Evolutionary conservation across 2,888 invertebrate species (phyloP), one percentile per base, ranked within the genome.

Genomic region (Coleophora flavipennella): DNA sequence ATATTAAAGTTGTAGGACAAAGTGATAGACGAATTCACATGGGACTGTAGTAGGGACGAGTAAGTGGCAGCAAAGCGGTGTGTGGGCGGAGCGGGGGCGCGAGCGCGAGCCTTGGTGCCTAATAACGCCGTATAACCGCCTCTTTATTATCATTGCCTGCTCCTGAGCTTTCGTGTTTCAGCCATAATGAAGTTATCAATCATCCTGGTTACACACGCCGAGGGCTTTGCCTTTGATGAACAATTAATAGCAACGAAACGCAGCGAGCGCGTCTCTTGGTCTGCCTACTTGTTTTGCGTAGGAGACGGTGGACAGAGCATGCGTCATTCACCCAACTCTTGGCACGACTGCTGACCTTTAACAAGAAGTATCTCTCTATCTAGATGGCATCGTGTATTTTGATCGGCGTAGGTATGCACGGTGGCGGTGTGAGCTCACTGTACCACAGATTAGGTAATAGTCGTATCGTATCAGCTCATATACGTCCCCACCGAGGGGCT

Each of bases 331-430:
- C 6, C 6, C 35, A 11, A 27, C n/a, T 32, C 28, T 38, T 41
- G 38, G 41, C 38, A 35, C 38, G 33, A 38, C 26, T 33, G 29
- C 32, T 35, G 41, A 41, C 41, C 41, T 38, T 38, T 39, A 34
- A 11, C 31, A 12, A 37, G 31, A 34, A 35, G 26, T 27, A 32
- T 34, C 25, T 36, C 34, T 35, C 25, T 14, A 11, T 34, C 41
- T 37, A 38, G 34, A 41, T 37, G 37, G 34, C 35, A 41, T 40
- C 33, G 28, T 31, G 20, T 38, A 33, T 33, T 31, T 38, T 35
- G 37, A 41, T 41, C 35, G 38, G 33, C 35, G 41, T 37, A 41
- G 28, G 33, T 33, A 25, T 25, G 12, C 12, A 29, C 31, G 14
- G 26, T 13, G 29, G 37, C 41, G 13, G 20, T 20, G 20, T 20